Base-by-base conservation (phyloP, 1,140 invertebrate species). In the Helicoverpa armigera region DNA sequence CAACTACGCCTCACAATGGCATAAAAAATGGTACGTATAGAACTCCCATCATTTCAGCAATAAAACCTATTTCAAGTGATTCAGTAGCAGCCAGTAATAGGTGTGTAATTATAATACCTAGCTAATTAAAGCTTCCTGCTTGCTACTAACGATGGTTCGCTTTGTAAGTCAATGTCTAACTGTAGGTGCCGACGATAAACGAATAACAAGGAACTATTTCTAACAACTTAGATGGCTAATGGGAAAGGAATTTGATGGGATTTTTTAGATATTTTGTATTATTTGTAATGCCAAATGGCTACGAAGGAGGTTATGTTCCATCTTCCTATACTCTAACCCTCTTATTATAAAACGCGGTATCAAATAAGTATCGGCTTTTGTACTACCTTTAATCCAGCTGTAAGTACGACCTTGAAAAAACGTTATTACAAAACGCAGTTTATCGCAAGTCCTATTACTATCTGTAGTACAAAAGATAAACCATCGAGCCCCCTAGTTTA, bases 141-240 rank as follows among this genome's bases (percentile, higher is more conserved):
- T 31, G 67, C 16, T 9, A 67, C n/a, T 67, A 67, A 67, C 43
- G 63, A 67, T 16, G 16, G 2, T 16, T 43, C 63, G 11, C 63
- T 67, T 67, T 67, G 63, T 67, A 67, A 67, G 35, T 67, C 43
- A 67, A 67, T 50, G 63, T 67, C n/a, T 67, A 67, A 67, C 63
- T 67, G 63, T 67, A 18, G 3, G 43, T 50, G 63, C 14, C 18
- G 10, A 67, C 31, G 31, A 10, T 16, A 11, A 35, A 67, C n/a
- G 58, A 60, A 60, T 60, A 31, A 60, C 58, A 60, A 60, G 58
- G 13, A 12, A 60, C 58, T 10, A 56, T 56, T 12, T 4, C 18
- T 56, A 54, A 29, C 23, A 60, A 31, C 18, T 29, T 29, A 3
- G 58, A 18, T 60, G 4, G 23, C 3, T 60, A 31, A 10, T 11